These are phyloP conservation scores for Sebastes nivosus DNA, from an alignment of 2,797 vertebrate genomes.

Conservation along the genomic window DNA sequence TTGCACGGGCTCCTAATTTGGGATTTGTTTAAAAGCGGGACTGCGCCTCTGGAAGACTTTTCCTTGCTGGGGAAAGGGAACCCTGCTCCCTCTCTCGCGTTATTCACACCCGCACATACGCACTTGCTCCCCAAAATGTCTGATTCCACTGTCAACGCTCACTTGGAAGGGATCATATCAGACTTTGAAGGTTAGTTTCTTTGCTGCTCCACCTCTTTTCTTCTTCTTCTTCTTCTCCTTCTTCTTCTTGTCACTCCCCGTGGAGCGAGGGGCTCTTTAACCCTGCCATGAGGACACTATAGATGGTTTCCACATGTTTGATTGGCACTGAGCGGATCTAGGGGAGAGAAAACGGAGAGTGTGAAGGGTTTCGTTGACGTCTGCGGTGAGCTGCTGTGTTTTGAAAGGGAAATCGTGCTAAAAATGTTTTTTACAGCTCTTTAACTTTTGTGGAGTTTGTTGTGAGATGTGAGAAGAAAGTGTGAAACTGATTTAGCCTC, in stretches of 20 bases:
- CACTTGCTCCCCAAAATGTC: constrained; percentile 86
- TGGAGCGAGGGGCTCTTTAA: constrained; percentile 48
- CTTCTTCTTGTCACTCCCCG: background rate
- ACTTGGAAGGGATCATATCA: constrained; percentile 98
- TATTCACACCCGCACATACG: constrained; percentile 36
- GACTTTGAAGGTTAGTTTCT: constrained; percentile 96
- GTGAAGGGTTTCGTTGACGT: constrained; percentile 49
- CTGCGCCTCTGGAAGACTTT: constrained; percentile 75
- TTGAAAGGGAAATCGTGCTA: constrained; percentile 16
- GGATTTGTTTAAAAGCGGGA: constrained; percentile 85
- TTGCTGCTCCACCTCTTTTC: constrained; percentile 19
- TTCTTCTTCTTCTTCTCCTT: constrained; percentile 16
- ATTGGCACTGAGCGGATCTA: constrained; percentile 45
- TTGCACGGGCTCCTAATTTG: constrained; percentile 83
- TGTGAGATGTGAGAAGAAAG: constrained; percentile 14
- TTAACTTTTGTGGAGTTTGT: constrained; percentile 32
- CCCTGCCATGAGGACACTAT: constrained; percentile 71
- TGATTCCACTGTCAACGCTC: constrained; percentile 95
- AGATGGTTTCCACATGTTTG: constrained; percentile 75
- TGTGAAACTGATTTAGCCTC: constrained; percentile 17
- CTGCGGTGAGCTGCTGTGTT: constrained; percentile 55
- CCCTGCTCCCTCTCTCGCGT: constrained; percentile 64
- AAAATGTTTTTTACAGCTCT: constrained; percentile 17
- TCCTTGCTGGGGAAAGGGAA: constrained; percentile 81
- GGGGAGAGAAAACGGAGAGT: constrained; percentile 43